Percentiles rank a stretch among this genome's conserved stretches.
Conservation (phyloP, 2,113 vertebrate genomes). For the Anas platyrhynchos region DNA sequence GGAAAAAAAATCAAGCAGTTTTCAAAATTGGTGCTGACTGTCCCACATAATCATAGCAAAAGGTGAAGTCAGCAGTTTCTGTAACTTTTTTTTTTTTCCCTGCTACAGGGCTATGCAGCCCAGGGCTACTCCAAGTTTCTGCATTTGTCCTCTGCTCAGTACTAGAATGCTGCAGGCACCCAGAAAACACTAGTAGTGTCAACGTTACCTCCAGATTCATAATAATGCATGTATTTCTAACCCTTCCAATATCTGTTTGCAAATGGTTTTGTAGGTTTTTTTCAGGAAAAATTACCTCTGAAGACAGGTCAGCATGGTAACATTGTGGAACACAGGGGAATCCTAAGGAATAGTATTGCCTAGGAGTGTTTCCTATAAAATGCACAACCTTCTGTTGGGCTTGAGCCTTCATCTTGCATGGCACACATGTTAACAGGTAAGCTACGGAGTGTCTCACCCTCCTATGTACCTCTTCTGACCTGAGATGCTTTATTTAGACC, state of each 20-base stretch:
- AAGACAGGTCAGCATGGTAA: not conserved
- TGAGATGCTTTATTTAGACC: not conserved
- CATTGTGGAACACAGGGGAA: fast-evolving
- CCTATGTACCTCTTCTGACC: not conserved
- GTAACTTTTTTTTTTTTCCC: not conserved
- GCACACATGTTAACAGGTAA: not conserved
- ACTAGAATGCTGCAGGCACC: not conserved
- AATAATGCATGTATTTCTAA: not conserved
- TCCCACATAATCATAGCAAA: constrained; percentile 56
- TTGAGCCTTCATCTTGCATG: not conserved
- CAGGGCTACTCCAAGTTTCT: not conserved
- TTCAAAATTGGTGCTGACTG: constrained; percentile 68
- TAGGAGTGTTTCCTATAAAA: not conserved
- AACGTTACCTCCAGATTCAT: not conserved
- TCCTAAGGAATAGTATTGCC: not conserved
- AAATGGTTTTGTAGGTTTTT: not conserved
- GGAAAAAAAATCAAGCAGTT: constrained; percentile 49
- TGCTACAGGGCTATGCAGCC: not conserved
- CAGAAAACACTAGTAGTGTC: not conserved
- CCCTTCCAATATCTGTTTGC: not conserved
- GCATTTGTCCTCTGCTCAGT: not conserved
- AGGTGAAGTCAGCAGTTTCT: constrained; percentile 63
- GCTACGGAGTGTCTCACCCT: not conserved
- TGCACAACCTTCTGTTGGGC: not conserved
- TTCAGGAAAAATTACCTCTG: not conserved